Conservation (phyloP, 2,797 vertebrate species). For the Brachymystax lenok region DNA sequence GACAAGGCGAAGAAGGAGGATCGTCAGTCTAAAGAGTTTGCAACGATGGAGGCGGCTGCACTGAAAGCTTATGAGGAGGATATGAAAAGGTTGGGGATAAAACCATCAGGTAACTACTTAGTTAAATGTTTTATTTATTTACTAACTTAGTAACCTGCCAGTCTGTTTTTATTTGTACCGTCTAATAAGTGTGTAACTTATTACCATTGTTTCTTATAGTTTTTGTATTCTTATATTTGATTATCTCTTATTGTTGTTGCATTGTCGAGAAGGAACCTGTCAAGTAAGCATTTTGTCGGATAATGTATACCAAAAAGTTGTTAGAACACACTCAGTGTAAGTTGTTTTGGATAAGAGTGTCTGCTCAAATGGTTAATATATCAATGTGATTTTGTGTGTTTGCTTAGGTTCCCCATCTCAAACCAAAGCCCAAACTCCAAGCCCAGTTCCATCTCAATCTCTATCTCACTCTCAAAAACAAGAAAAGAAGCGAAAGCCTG, state of each 20-base stretch:
- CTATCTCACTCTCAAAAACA: slow-evolving; percentile 47
- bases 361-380: slow-evolving; percentile 1
- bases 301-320: too few species aligned
- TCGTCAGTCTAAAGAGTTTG: slow-evolving; percentile 91
- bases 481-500: slow-evolving; percentile 49
- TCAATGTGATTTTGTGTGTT: slow-evolving; percentile 6
- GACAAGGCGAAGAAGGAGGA: slow-evolving; percentile 91
- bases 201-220: background rate
- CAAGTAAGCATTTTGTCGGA: too few species aligned
- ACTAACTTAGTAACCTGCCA: background rate
- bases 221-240: too few species aligned
- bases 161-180: background rate
- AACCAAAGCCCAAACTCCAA: slow-evolving; percentile 8
- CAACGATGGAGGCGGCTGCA: slow-evolving; percentile 94
- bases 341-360: too few species aligned
- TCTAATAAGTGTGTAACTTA: background rate
- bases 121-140: background rate
- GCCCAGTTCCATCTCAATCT: slow-evolving; percentile 17
- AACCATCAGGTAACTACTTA: slow-evolving; percentile 37
- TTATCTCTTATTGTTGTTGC: too few species aligned
- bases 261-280: too few species aligned
- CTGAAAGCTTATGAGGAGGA: slow-evolving; percentile 92
- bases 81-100: slow-evolving; percentile 87
- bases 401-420: slow-evolving; percentile 34
- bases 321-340: too few species aligned